Evolutionary conservation across 2,113 vertebrate genomes (phyloP).

Genomic region (Sardina pilchardus): DNA sequence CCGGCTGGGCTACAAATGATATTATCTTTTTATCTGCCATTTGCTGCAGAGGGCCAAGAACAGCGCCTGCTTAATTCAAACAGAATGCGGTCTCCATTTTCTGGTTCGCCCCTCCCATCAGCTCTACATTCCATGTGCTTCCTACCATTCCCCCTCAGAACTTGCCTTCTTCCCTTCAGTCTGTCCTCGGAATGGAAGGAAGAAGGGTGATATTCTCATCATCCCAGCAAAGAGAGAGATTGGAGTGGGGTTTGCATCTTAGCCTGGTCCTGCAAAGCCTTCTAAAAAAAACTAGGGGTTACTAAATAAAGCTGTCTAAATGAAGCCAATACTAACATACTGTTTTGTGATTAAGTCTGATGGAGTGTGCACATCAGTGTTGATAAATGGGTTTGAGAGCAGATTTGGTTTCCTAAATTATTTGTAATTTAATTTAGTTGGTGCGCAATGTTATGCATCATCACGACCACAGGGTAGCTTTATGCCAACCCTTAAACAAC

Average conservation of each 20-base stretch:
- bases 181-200: background rate
- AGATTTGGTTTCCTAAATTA: conserved; percentile 1
- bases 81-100: conserved; percentile 29
- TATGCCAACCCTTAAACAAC: background rate
- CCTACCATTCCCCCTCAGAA: background rate
- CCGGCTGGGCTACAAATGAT: conserved; percentile 36
- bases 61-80: conserved; percentile 38
- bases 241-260: background rate
- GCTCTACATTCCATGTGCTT: background rate
- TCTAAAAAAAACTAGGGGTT: background rate
- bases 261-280: background rate
- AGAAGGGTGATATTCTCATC: background rate
- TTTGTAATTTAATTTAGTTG: background rate
- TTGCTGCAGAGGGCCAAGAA: conserved; percentile 29
- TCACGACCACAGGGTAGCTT: background rate
- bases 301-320: background rate
- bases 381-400: background rate
- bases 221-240: background rate
- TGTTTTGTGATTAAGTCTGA: background rate
- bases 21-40: conserved; percentile 46
- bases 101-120: background rate
- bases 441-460: background rate
- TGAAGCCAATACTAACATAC: background rate
- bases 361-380: conserved; percentile 1
- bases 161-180: background rate